Evolutionary conservation across 2,113 vertebrate species (phyloP), one percentile per base, ranked within the genome.

Genomic region (Gallinago paraguaiae): DNA sequence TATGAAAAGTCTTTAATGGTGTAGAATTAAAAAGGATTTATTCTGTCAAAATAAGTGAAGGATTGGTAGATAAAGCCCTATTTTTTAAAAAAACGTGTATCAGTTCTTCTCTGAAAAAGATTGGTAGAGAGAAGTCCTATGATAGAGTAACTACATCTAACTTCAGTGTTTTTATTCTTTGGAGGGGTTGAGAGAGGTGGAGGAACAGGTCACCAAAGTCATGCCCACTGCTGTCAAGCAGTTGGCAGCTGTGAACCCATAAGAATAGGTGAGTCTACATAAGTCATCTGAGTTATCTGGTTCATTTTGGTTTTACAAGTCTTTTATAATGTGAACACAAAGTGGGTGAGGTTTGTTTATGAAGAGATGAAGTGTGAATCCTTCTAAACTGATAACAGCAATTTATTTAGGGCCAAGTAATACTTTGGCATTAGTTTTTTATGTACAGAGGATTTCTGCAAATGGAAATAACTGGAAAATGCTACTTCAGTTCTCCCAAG

Each of bases 401-500:
- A 4, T 78, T 57, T 30, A 57, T 81, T 92, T 89, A 78, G 65
- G 69, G 43, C 46, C 51, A 13, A 13, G 61, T 54, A 94, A 83
- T 88, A 37, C 45, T 60, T 41, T 25, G 57, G 65, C 48, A 78
- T 91, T 96, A 51, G 22, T 45, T 85, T 78, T 93, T 93, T 72
- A 78, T 63, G 90, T 79, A 6, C 33, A 76, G 37, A 86, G 82
- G 68, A 88, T 88, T 95, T 95, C 74, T 92, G 85, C 68, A 94
- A 94, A 88, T 95, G 84, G 90, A 94, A 96, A 95, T 85, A 69
- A 30, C 85, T 95, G 74, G 94, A 95, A 96, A 88, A 59, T 69
- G 82, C 84, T 97, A 88, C 91, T 97, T 97, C 78, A 88, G 74
- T 92, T 94, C 51, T 97, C 95, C 88, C 68, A 82, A 50, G 82